Percentiles rank a stretch among this genome's conserved stretches.
phyloP scores from a whole-genome alignment of 2,797 vertebrate species.

The Syngnathus acus region DNA sequence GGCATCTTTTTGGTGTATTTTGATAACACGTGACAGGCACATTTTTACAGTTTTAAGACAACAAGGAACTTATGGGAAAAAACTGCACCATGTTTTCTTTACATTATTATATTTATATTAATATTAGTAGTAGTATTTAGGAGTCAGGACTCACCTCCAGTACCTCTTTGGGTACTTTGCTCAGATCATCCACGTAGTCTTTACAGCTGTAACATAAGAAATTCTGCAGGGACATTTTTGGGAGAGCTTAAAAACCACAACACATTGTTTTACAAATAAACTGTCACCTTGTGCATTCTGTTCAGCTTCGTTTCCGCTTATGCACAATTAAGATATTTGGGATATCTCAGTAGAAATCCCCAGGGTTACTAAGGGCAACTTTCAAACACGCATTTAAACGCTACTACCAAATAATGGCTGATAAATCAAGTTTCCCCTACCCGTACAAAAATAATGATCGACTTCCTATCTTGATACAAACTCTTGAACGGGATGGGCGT shows the following conservation, averaged over 20 bases:
- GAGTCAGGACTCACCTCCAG: constrained; percentile 70
- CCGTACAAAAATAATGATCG: constrained; percentile 84
- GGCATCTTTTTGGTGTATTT: neutral
- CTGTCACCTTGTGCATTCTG: neutral
- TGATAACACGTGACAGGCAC: no score
- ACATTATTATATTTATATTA: neutral
- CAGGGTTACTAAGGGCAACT: neutral
- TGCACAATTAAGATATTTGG: neutral
- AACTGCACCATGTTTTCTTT: accelerated
- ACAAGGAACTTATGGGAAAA: neutral
- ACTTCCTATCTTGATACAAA: constrained; percentile 72
- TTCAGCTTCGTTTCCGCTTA: constrained; percentile 20
- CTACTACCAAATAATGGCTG: neutral
- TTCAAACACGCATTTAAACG: neutral
- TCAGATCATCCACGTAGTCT: constrained; percentile 91
- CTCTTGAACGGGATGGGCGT: constrained; percentile 60
- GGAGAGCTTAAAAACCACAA: neutral
- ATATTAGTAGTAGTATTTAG: no score
- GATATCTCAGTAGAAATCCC: constrained; percentile 6
- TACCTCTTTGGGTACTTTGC: constrained; percentile 75
- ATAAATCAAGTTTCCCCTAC: constrained; percentile 60
- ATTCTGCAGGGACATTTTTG: constrained; percentile 66
- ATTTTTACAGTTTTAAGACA: neutral
- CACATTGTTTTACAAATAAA: neutral
- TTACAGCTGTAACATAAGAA: constrained; percentile 91